Percentiles rank a stretch among this genome's conserved stretches.
Conservation (phyloP, 2,888 invertebrate genomes). For the Archaeoteleia sp. region DNA sequence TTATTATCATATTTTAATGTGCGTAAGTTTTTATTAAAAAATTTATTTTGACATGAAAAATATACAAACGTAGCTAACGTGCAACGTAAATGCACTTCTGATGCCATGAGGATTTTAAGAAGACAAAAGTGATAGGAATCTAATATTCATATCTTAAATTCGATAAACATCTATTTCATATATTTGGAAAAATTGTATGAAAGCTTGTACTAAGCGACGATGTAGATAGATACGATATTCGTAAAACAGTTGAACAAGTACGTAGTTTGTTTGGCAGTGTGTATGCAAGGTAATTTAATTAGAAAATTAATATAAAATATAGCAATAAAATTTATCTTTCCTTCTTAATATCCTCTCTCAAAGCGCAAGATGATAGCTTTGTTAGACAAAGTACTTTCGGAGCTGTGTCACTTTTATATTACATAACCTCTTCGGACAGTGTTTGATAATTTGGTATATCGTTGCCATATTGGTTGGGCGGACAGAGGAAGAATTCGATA, state of each 20-base stretch:
- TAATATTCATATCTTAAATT: too few relatives aligned
- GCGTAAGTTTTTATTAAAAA: background rate
- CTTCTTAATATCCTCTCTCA: constrained; percentile 14
- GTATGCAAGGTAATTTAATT: too few relatives aligned
- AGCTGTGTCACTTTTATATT: constrained; percentile 13
- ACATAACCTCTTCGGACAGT: constrained; percentile 79
- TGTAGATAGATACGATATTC: too few relatives aligned
- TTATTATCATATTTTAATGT: constrained; percentile 12
- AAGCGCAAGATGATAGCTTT: constrained; percentile 4
- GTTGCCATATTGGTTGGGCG: constrained; percentile 86
- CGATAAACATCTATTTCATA: too few relatives aligned
- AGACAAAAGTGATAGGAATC: constrained; percentile 6
- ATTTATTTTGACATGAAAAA: too few relatives aligned
- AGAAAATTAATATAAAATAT: background rate
- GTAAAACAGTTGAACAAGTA: too few relatives aligned
- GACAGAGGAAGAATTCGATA: constrained; percentile 92
- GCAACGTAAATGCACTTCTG: constrained; percentile 8
- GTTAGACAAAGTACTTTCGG: constrained; percentile 10
- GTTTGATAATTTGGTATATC: constrained; percentile 78
- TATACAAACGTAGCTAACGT: too few relatives aligned
- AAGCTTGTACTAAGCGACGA: too few relatives aligned
- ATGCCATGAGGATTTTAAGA: constrained; percentile 6
- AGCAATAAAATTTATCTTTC: background rate
- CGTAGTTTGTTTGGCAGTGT: background rate
- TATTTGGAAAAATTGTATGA: too few relatives aligned